phyloP scores from a whole-genome alignment of 2,888 invertebrate species.

The Phania funesta region DNA sequence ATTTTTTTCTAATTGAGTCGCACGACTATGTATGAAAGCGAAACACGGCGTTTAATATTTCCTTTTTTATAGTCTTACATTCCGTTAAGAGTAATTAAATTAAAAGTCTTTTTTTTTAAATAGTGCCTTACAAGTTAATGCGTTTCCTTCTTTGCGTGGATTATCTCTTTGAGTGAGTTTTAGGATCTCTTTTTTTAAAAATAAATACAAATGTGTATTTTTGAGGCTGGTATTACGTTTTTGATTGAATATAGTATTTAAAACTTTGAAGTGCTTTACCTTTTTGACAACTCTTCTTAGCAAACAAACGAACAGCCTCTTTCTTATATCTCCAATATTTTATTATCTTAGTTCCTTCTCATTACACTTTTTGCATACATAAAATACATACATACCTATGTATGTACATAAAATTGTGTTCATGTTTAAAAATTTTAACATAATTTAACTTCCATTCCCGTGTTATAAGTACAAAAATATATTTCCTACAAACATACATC shows the following conservation, averaged over 20 bases:
- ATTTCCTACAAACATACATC: not conserved
- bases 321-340: slow-evolving; percentile 49
- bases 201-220: no score
- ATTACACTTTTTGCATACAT: slow-evolving; percentile 33
- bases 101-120: no score
- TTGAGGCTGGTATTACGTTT: not conserved
- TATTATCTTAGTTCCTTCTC: slow-evolving; percentile 59
- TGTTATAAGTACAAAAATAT: slow-evolving; percentile 22
- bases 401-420: not conserved
- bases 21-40: no score
- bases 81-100: no score
- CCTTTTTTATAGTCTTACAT: no score
- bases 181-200: no score
- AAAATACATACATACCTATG: not conserved
- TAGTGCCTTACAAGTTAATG: no score
- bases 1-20: no score
- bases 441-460: slow-evolving; percentile 42
- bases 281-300: not conserved
- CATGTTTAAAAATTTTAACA: slow-evolving; percentile 20
- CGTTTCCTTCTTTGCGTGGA: no score
- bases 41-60: no score
- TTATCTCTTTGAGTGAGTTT: no score
- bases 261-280: not conserved
- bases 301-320: slow-evolving; percentile 44
- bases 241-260: not conserved